These are phyloP conservation scores for Cylloceria caligata DNA, from an alignment of 2,888 invertebrate genomes.

Conservation along the genomic window DNA sequence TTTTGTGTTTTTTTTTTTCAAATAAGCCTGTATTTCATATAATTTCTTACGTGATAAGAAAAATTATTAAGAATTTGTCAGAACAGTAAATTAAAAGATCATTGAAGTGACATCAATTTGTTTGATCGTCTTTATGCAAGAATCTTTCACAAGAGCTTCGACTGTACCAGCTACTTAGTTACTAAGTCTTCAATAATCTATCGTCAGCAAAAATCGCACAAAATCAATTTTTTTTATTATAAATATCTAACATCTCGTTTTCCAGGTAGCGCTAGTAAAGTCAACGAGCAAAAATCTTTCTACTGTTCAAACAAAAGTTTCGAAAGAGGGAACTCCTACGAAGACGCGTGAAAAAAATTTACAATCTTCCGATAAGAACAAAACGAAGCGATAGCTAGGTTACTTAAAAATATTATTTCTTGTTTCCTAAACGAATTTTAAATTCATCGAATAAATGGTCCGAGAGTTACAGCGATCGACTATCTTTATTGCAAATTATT, in stretches of 20 bases:
- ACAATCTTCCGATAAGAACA: slow-evolving; percentile 3
- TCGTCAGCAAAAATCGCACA: neutral
- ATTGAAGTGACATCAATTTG: neutral
- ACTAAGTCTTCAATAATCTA: slow-evolving; percentile 4
- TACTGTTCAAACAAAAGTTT: slow-evolving; percentile 30
- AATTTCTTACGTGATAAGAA: neutral
- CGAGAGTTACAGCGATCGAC: neutral
- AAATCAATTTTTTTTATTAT: slow-evolving; percentile 9
- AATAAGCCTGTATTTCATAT: neutral
- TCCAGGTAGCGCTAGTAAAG: slow-evolving; percentile 41
- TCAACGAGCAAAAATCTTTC: slow-evolving; percentile 31
- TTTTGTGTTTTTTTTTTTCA: slow-evolving; percentile 16
- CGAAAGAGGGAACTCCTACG: slow-evolving; percentile 7
- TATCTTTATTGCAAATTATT: neutral
- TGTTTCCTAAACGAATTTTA: neutral
- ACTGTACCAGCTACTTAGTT: slow-evolving; percentile 8
- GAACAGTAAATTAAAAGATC: neutral
- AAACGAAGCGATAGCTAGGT: slow-evolving; percentile 23
- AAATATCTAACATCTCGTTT: neutral
- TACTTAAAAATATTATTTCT: neutral
- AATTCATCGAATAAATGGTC: slow-evolving; percentile 11
- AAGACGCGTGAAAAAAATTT: slow-evolving; percentile 24
- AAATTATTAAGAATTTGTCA: neutral
- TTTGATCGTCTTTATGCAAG: neutral
- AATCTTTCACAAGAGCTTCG: slow-evolving; percentile 6